Evolutionary conservation across 2,113 vertebrate species (phyloP).

Genomic region (Ochotona curzoniae): DNA sequence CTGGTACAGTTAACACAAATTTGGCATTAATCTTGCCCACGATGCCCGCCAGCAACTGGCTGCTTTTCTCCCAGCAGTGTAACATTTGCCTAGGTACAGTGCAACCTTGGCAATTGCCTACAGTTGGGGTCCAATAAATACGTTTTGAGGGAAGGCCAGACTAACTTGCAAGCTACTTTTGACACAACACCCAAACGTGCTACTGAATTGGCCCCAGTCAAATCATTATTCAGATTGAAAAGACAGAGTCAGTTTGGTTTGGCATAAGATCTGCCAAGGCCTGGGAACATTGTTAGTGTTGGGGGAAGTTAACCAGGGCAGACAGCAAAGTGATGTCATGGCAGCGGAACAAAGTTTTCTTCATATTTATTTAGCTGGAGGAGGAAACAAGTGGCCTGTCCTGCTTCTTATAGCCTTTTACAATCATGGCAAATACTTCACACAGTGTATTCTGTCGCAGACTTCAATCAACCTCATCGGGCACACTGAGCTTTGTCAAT

Average conservation of each 20-base stretch:
- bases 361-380: constrained; percentile 12
- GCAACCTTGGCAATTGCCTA: too few species aligned
- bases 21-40: too few species aligned
- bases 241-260: neutral
- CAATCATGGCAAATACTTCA: neutral
- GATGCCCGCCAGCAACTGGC: too few species aligned
- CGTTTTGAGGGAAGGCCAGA: constrained; percentile 18
- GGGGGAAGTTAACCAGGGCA: neutral
- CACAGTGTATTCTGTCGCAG: neutral
- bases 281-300: neutral
- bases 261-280: neutral
- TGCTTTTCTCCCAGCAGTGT: too few species aligned
- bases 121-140: neutral
- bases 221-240: constrained; percentile 49
- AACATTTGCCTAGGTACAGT: too few species aligned
- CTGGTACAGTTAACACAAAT: too few species aligned
- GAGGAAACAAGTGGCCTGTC: neutral
- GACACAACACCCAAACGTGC: constrained; percentile 53
- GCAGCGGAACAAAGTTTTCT: neutral
- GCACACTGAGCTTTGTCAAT: neutral
- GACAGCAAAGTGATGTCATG: neutral
- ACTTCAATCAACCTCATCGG: constrained; percentile 28
- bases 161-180: constrained; percentile 54
- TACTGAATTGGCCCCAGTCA: neutral
- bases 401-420: constrained; percentile 16